Percentiles rank a stretch among this genome's conserved stretches.
Conservation (phyloP, 2,888 invertebrate species). For the Trichopria drosophilae region DNA sequence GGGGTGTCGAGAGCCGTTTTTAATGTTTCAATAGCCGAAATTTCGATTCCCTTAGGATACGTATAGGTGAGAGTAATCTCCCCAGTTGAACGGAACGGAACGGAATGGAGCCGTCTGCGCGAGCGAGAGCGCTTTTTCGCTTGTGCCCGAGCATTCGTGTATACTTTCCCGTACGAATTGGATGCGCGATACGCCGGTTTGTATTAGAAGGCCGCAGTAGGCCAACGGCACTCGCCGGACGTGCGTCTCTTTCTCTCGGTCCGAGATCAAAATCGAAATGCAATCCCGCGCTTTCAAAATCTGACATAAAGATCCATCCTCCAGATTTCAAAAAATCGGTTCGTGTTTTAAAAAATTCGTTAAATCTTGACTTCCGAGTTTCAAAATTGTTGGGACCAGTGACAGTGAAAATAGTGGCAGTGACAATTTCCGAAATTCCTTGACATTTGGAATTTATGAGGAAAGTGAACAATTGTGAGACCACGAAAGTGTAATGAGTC, state of each 20-base stretch:
- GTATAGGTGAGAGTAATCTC: constrained; percentile 36
- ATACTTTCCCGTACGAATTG: constrained; percentile 22
- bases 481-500: too few relatives aligned
- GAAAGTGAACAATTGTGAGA: too few relatives aligned
- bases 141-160: not conserved
- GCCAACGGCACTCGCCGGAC: constrained; percentile 55
- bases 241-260: constrained; percentile 47
- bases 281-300: constrained; percentile 11
- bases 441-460: too few relatives aligned
- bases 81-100: constrained; percentile 39
- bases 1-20: too few relatives aligned
- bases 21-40: too few relatives aligned
- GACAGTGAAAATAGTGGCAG: too few relatives aligned
- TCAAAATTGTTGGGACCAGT: too few relatives aligned
- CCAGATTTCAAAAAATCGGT: too few relatives aligned
- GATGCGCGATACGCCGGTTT: constrained; percentile 27
- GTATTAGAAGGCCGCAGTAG: constrained; percentile 52
- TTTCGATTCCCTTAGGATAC: too few relatives aligned
- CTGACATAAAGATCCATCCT: constrained; percentile 4
- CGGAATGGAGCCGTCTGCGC: constrained; percentile 33
- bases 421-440: too few relatives aligned
- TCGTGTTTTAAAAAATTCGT: constrained; percentile 41
- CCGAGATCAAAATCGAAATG: constrained; percentile 13
- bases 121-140: too few relatives aligned
- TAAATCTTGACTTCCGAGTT: too few relatives aligned